Evolutionary conservation across 2,113 vertebrate species (phyloP).

Genomic region (Formicarius rufipectus): DNA sequence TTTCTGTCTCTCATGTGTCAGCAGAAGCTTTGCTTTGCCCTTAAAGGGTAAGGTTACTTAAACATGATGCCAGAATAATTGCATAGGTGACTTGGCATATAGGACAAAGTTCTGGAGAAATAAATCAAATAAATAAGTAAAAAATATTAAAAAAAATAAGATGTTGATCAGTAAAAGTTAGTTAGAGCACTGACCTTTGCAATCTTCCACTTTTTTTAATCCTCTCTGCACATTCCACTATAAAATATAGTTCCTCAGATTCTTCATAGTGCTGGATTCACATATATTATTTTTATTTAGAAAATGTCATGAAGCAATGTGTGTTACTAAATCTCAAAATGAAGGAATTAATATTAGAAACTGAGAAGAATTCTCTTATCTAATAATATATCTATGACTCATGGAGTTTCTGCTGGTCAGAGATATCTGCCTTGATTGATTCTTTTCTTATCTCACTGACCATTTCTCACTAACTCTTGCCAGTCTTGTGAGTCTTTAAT

Average conservation of each 20-base stretch:
- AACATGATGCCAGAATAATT: neutral
- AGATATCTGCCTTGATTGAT: neutral
- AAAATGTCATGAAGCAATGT: neutral
- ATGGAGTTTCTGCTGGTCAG: neutral
- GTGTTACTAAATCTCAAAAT: neutral
- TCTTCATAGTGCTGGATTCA: neutral
- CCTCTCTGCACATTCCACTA: neutral
- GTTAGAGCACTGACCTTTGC: neutral
- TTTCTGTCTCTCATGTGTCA: neutral
- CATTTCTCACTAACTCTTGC: constrained; percentile 29
- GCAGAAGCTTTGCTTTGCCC: neutral
- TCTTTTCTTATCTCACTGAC: constrained; percentile 18
- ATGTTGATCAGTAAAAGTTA: neutral
- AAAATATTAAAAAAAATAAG: neutral
- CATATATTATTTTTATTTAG: neutral
- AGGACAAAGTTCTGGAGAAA: neutral
- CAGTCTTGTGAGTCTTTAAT: neutral
- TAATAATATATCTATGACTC: neutral
- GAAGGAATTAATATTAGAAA: neutral
- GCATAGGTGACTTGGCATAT: neutral
- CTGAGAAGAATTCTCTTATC: neutral
- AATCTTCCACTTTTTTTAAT: neutral
- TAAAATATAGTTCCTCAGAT: neutral
- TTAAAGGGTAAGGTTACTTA: neutral
- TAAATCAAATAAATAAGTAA: neutral